These are phyloP conservation scores for Drosophila meridionalis DNA, from an alignment of 2,888 invertebrate species.

Conservation along the genomic window DNA sequence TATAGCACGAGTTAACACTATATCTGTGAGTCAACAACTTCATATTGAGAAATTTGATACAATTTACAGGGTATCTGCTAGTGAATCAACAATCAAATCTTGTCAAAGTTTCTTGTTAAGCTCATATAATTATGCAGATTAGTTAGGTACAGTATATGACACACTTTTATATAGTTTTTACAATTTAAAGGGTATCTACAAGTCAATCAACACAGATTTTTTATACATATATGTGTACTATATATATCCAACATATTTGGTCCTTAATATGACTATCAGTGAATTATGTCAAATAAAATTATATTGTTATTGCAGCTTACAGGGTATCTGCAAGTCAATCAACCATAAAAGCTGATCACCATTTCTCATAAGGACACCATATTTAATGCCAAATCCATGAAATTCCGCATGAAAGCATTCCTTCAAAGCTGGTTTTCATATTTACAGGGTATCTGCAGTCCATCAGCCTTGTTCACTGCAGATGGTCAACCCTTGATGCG, in stretches of 20 bases:
- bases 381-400: not conserved
- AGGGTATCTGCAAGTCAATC: conserved; percentile 24
- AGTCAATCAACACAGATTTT: too few species aligned
- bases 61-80: not conserved
- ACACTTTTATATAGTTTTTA: not conserved
- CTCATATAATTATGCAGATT: not conserved
- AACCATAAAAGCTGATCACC: not conserved
- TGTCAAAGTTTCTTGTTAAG: too few species aligned
- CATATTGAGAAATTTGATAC: too few species aligned
- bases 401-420: not conserved
- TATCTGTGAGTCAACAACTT: too few species aligned
- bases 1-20: too few species aligned
- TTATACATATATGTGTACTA: too few species aligned
- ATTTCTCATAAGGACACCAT: not conserved
- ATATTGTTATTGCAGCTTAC: not conserved
- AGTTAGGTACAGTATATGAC: not conserved
- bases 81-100: not conserved
- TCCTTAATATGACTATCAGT: too few species aligned
- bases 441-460: not conserved
- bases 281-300: too few species aligned
- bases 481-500: conserved; percentile 24
- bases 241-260: too few species aligned
- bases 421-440: too few species aligned
- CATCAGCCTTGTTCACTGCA: not conserved
- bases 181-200: not conserved